These are phyloP conservation scores for Orcinus orca DNA, from an alignment of 2,113 vertebrate species.

Conservation along the genomic window DNA sequence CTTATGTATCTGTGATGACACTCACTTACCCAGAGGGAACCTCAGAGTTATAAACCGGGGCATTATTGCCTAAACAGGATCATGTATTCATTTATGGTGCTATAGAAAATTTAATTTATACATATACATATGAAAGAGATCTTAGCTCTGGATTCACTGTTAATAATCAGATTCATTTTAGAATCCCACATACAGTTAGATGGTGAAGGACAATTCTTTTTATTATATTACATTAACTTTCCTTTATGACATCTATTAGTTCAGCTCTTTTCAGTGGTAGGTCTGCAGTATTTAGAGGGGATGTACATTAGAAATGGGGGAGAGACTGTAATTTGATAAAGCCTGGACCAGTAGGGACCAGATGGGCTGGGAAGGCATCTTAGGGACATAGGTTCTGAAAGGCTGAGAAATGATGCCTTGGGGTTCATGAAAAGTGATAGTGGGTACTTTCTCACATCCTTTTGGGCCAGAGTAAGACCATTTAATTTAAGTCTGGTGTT, in stretches of 20 bases:
- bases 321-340: background rate
- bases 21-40: background rate
- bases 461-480: background rate
- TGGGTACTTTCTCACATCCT: background rate
- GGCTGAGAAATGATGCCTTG: background rate
- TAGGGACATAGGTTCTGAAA: background rate
- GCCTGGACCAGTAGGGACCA: background rate
- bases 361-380: background rate
- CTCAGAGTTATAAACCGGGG: background rate
- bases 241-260: background rate
- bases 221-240: background rate
- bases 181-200: background rate
- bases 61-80: conserved; percentile 12
- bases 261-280: background rate
- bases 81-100: background rate
- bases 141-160: background rate
- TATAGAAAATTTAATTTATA: background rate
- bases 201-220: background rate
- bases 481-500: background rate
- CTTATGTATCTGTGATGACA: background rate
- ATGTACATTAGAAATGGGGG: background rate
- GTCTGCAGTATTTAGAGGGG: background rate
- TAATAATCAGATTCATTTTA: background rate
- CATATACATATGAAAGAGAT: background rate
- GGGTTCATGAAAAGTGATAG: background rate